Conservation (phyloP, 2,888 invertebrate genomes). For the Sphinx pinastri region DNA sequence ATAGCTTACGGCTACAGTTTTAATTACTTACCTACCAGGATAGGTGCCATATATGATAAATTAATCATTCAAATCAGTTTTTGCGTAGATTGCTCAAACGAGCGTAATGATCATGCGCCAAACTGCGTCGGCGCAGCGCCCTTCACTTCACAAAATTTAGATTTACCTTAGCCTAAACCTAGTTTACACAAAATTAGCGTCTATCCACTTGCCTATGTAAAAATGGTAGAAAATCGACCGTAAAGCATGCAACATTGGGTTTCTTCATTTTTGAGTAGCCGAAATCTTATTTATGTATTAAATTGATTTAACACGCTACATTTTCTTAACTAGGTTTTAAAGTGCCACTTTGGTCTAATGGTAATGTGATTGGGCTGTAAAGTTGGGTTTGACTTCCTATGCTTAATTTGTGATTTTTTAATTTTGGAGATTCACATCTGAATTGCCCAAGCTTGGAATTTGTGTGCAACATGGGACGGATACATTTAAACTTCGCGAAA, state of each 20-base stretch:
- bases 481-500: no score
- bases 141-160: conserved; percentile 15
- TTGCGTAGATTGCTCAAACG: conserved; percentile 11
- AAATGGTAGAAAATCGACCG: conserved; percentile 14
- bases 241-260: not conserved
- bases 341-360: no score
- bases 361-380: no score
- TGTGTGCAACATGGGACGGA: no score
- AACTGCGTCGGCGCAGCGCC: not conserved
- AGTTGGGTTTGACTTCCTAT: no score
- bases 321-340: not conserved
- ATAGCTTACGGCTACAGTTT: no score
- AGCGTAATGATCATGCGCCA: not conserved
- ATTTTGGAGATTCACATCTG: no score
- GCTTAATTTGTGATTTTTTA: no score
- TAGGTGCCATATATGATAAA: not conserved
- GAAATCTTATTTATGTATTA: not conserved
- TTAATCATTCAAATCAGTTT: conserved; percentile 1
- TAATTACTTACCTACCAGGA: no score
- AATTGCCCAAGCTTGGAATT: no score
- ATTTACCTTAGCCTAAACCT: conserved; percentile 16
- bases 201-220: not conserved
- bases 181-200: not conserved
- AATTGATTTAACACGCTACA: not conserved
- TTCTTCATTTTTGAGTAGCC: not conserved